Evolutionary conservation across 2,797 vertebrate species (phyloP), one percentile per base, ranked within the genome.

Genomic region (Pogonophryne albipinna): DNA sequence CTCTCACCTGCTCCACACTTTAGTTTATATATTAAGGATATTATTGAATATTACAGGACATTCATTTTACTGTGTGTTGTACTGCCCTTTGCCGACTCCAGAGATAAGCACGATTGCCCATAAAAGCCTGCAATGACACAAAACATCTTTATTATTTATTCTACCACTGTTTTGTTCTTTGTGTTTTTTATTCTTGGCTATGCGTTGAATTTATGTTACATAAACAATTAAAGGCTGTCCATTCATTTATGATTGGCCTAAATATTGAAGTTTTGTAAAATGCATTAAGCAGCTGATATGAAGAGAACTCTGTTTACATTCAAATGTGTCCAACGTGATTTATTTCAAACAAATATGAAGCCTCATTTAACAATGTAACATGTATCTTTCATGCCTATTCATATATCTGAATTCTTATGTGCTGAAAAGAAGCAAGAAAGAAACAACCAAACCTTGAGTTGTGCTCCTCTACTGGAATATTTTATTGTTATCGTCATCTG

Each of bases 401-500:
- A 23, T 31, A 41, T 2, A 20, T 65, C 13, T 41, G 23, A 20
- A 66, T 13, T 38, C 6, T 9, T 44, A 42, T 12, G 38, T n/a
- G 45, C 9, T 3, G n/a, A 15, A 42, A 3, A 41, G 19, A 61
- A 49, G 45, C 20, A 77, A 85, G 52, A 83, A 85, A 79, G 58
- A 87, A 78, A 85, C 74, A 83, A 71, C 85, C 75, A 83, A 70
- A 62, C 53, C 59, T 70, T 68, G 61, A 78, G 69, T 85, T 91
- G 90, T 92, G 89, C 89, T 94, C 90, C 85, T 95, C 94, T 94
- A 94, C 83, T 94, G 92, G 91, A 95, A 95, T 95, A 95, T 92
- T 95, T 95, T 95, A 95, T 95, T 95, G 91, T 94, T 93, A 92
- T 93, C 66, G 60, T 93, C 91, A 90, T 93, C 88, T 92, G 92